Evolutionary conservation across 2,888 invertebrate species (phyloP), one percentile per base, ranked within the genome.

Genomic region (Zeuzera pyrina): DNA sequence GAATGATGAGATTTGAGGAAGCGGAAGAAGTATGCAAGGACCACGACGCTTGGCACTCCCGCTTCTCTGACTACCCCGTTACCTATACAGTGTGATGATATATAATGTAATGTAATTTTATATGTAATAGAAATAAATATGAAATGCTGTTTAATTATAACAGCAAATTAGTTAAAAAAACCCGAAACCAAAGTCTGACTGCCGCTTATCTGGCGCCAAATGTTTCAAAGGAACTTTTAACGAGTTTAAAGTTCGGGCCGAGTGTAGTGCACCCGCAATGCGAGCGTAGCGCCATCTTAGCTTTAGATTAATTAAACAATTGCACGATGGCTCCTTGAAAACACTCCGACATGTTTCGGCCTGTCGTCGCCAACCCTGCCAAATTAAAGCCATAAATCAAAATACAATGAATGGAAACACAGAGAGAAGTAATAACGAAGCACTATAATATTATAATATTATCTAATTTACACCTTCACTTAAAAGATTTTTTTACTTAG

Each of bases 231-330:
- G 68, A 83, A 81, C 78, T 83, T 83, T 79, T 81, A 83, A 83
- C 81, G 79, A 81, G 81, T 83, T 81, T 74, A 79, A 79, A 81
- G 78, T 79, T 77, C 69, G 64, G 59, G 71, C 69, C 59, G 79
- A 77, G 77, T 76, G 76, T 79, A 22, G 69, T 81, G 78, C 77
- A 76, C 70, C 53, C 52, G 50, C 69, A 47, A 49, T 34, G 30
- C 43, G 43, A 47, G 56, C 47, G 47, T 47, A 53, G 68, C 62
- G 68, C 69, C 69, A 68, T 61, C 66, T 59, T 58, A 60, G 69
- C 71, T 70, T 69, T 69, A 79, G 79, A 83, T 81, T 83, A 83
- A 83, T 83, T 83, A 83, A 81, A 83, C 81, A 81, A 79, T 81
- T 74, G 81, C 77, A 70, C 77, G 78, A 78, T 76, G 76, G 74